Evolutionary conservation across 2,113 vertebrate species (phyloP), one percentile per base, ranked within the genome.

Genomic region (Rhipidura dahli): DNA sequence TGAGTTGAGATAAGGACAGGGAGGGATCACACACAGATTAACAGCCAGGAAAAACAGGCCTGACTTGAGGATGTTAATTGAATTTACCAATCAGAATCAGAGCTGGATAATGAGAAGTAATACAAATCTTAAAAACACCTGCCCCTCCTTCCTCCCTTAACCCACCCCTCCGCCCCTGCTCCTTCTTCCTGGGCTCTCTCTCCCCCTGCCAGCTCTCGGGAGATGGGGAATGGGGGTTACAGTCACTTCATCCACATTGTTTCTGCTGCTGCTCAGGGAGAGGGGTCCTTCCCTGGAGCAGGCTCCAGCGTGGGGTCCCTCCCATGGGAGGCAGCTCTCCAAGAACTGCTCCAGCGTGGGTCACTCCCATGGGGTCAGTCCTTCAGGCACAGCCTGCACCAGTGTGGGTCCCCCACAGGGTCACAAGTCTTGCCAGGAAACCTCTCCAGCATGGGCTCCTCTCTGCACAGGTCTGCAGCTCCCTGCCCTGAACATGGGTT

Each of bases 81-180:
- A 75, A 53, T 75, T 68, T 75, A 35, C 39, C 17, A 45, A 21
- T 14, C 49, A 75, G 45, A 53, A 53, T 40, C 28, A 68, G 69
- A 68, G 39, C 37, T 68, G 53, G n/a, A 60, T 82, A 68, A 68
- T 15, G 53, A 82, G 53, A 82, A 53, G 33, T 26, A 51, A 68
- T 68, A 39, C 0, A 1, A 45, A 75, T 45, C 9, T 60, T 45
- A 26, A 53, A n/a, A n/a, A 8, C 50, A 65, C 12, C 51, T 44
- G 27, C 2, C 12, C 35, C 2, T n/a, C 6, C 26, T 42, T 22
- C 50, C 14, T 45, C 28, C 14, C 28, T 45, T 63, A 27, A 53
- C 0, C 4, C 19, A 57, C 10, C 12, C 4, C 3, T 3, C 9
- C 2, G 2, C 17, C 19, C 8, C 27, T 0, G 2, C 13, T 35